Evolutionary conservation across 2,888 invertebrate genomes (phyloP).

Genomic region (Dryobota labecula): DNA sequence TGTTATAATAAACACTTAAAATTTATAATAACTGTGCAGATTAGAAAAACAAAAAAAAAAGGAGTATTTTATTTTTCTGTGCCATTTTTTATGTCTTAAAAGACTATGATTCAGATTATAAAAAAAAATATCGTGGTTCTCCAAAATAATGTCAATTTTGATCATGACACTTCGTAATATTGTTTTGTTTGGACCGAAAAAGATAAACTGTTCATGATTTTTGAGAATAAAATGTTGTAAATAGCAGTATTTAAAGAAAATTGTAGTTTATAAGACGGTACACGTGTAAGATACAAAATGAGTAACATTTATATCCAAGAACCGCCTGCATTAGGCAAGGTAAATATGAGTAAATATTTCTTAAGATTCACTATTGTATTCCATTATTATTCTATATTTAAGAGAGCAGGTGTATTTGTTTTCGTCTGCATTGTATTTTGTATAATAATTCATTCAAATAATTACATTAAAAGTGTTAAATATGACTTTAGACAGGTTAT

Average conservation of each 20-base stretch:
- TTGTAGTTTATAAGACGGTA: slow-evolving; percentile 32
- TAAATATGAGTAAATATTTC: slow-evolving; percentile 78
- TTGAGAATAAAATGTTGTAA: slow-evolving; percentile 36
- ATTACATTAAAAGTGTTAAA: not conserved
- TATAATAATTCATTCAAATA: not conserved
- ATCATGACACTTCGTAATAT: slow-evolving; percentile 30
- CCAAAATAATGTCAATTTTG: slow-evolving; percentile 43
- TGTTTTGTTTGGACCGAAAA: slow-evolving; percentile 41
- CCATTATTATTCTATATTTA: not conserved
- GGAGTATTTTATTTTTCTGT: not conserved
- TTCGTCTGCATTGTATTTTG: not conserved
- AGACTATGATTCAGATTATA: not conserved
- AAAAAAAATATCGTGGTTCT: slow-evolving; percentile 2
- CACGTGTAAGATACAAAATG: slow-evolving; percentile 90
- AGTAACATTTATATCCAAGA: slow-evolving; percentile 99
- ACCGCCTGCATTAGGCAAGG: slow-evolving; percentile 98
- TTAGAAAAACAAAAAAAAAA: not conserved
- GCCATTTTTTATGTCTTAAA: not conserved
- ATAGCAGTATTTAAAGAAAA: not conserved
- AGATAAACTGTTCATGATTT: slow-evolving; percentile 6
- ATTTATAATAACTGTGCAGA: not conserved
- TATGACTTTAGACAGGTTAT: slow-evolving; percentile 1
- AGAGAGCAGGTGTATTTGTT: not conserved
- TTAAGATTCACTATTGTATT: not conserved
- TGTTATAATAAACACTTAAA: not conserved